phyloP scores from a whole-genome alignment of 2,797 vertebrate species.

The Triplophysa bombifrons region DNA sequence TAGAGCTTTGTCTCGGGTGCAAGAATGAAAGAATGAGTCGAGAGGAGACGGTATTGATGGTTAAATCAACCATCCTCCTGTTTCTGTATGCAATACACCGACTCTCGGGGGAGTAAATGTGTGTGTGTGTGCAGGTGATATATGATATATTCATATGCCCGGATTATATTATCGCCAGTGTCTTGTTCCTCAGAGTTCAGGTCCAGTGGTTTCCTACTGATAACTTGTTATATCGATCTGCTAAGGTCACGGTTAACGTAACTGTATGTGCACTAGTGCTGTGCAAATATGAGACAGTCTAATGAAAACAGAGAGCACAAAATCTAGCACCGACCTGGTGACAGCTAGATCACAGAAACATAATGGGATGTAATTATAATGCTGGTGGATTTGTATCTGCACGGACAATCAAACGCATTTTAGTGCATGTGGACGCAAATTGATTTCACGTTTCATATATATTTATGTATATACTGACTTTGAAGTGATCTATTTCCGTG shows the following conservation, averaged over 20 bases:
- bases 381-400: constrained; percentile 1
- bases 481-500: too few relatives aligned
- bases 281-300: constrained; percentile 12
- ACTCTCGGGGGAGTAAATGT: constrained; percentile 1
- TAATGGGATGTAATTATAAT: constrained; percentile 13
- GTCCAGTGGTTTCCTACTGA: constrained; percentile 19
- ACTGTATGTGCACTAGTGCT: background rate
- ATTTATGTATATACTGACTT: too few relatives aligned
- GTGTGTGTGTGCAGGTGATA: constrained; percentile 12
- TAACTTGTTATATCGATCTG: constrained; percentile 36
- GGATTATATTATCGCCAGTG: constrained; percentile 14
- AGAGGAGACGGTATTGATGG: constrained; percentile 20
- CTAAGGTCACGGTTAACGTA: constrained; percentile 28
- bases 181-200: constrained; percentile 11
- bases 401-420: constrained; percentile 12
- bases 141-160: constrained; percentile 13
- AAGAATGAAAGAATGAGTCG: constrained; percentile 15
- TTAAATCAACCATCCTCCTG: constrained; percentile 18
- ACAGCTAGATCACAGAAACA: background rate
- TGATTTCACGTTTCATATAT: constrained; percentile 11
- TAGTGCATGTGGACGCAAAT: background rate
- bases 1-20: constrained; percentile 23
- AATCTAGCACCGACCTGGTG: background rate
- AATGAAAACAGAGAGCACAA: background rate
- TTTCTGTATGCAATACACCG: background rate